These are phyloP conservation scores for Rhynchonycteris naso DNA, from an alignment of 2,797 vertebrate species.

Conservation along the genomic window DNA sequence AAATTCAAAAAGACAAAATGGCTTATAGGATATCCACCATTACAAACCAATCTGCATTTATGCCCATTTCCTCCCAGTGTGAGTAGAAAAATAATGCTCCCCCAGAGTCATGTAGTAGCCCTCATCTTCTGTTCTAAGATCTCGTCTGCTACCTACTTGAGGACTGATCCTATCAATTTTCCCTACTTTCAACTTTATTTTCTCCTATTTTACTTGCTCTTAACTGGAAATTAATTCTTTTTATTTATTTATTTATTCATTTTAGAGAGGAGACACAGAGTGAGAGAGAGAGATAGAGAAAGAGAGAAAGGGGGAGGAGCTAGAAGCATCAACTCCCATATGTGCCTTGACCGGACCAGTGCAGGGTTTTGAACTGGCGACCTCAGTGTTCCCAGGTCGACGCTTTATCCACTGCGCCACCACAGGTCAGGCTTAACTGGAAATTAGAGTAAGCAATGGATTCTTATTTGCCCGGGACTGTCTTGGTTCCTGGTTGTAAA, in stretches of 20 bases:
- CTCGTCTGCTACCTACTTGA: neutral
- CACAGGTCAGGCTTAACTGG: too few relatives aligned
- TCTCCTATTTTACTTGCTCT: conserved; percentile 16
- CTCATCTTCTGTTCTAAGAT: neutral
- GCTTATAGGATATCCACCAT: neutral
- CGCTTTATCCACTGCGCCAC: too few relatives aligned
- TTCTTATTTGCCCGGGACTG: neutral
- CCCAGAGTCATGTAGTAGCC: neutral
- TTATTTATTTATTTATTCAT: too few relatives aligned
- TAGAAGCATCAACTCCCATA: too few relatives aligned
- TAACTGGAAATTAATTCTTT: neutral
- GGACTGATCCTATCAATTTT: neutral
- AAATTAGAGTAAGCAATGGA: neutral
- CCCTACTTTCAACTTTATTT: neutral
- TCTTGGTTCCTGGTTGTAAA: neutral
- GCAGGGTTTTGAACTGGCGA: too few relatives aligned
- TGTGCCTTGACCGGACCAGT: too few relatives aligned
- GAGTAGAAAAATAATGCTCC: neutral
- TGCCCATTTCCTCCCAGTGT: neutral
- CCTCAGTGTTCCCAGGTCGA: too few relatives aligned
- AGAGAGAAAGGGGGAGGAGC: too few relatives aligned
- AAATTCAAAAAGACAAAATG: conserved; percentile 50
- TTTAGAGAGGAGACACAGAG: too few relatives aligned
- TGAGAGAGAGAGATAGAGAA: too few relatives aligned
- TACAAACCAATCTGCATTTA: neutral